phyloP scores from a whole-genome alignment of 2,888 invertebrate genomes.

The Standfussiana lucernea region DNA sequence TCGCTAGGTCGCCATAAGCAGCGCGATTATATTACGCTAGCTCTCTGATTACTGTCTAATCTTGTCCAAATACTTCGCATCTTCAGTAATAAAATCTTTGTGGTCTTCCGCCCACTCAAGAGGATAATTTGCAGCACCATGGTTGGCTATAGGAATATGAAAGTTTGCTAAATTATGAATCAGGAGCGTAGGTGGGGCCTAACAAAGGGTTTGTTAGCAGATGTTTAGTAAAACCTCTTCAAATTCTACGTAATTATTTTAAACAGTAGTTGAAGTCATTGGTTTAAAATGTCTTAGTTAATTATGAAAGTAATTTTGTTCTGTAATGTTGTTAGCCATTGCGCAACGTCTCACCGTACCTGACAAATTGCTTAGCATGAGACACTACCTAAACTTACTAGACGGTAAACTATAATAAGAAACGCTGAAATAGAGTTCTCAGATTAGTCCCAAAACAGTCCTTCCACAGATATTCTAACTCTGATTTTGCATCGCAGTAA shows the following conservation, averaged over 20 bases:
- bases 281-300: background rate
- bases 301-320: slow-evolving; percentile 28
- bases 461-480: background rate
- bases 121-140: slow-evolving; percentile 46
- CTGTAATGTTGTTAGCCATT: slow-evolving; percentile 22
- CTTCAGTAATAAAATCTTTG: slow-evolving; percentile 55
- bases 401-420: slow-evolving; percentile 42
- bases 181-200: slow-evolving; percentile 43
- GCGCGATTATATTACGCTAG: background rate
- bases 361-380: slow-evolving; percentile 12
- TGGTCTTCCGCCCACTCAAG: slow-evolving; percentile 50
- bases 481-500: background rate
- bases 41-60: slow-evolving; percentile 6
- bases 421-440: slow-evolving; percentile 43
- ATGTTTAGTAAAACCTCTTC: slow-evolving; percentile 9
- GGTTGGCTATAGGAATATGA: slow-evolving; percentile 47
- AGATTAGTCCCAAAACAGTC: slow-evolving; percentile 12
- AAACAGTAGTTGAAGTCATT: background rate
- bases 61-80: slow-evolving; percentile 18
- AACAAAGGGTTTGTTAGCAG: slow-evolving; percentile 47
- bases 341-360: slow-evolving; percentile 23
- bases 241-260: slow-evolving; percentile 1
- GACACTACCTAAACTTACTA: slow-evolving; percentile 10
- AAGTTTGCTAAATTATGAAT: slow-evolving; percentile 56
- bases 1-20: background rate